These are phyloP conservation scores for Elephantulus edwardii DNA, from an alignment of 2,113 vertebrate genomes.

Conservation along the genomic window DNA sequence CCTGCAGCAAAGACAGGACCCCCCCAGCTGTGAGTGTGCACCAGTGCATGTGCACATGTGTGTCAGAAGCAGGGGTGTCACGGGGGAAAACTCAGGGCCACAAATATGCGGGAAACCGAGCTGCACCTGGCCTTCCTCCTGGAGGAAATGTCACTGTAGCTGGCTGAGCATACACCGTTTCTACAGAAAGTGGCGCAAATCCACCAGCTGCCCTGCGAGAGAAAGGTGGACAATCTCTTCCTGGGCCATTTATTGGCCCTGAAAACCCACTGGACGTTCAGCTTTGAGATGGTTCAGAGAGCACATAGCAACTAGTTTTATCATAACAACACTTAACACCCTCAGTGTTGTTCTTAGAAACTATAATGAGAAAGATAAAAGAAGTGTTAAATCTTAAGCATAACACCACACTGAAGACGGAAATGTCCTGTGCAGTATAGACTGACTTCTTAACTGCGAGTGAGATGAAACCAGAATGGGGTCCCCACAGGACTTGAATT, in stretches of 20 bases:
- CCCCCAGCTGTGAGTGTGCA: neutral
- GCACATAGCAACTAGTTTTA: too few relatives aligned
- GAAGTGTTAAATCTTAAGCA: slow-evolving; percentile 8
- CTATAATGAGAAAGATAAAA: neutral
- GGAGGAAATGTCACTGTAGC: neutral
- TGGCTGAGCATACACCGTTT: neutral
- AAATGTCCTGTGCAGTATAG: neutral
- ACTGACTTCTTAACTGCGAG: neutral
- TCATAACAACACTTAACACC: too few relatives aligned
- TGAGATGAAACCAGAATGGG: neutral
- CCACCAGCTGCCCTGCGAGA: too few relatives aligned
- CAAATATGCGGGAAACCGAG: neutral
- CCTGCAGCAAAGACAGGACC: slow-evolving; percentile 76
- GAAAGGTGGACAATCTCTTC: too few relatives aligned
- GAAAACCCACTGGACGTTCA: too few relatives aligned
- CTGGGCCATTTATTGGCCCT: too few relatives aligned
- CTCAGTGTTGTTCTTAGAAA: neutral
- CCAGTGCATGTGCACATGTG: neutral
- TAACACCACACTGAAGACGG: neutral
- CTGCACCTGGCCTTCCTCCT: neutral
- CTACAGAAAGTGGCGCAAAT: neutral
- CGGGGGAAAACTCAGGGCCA: neutral
- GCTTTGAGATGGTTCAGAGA: too few relatives aligned
- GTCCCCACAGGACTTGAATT: neutral
- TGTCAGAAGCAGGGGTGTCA: accelerated